These are phyloP conservation scores for Sapayoa aenigma DNA, from an alignment of 2,113 vertebrate species.

Conservation along the genomic window DNA sequence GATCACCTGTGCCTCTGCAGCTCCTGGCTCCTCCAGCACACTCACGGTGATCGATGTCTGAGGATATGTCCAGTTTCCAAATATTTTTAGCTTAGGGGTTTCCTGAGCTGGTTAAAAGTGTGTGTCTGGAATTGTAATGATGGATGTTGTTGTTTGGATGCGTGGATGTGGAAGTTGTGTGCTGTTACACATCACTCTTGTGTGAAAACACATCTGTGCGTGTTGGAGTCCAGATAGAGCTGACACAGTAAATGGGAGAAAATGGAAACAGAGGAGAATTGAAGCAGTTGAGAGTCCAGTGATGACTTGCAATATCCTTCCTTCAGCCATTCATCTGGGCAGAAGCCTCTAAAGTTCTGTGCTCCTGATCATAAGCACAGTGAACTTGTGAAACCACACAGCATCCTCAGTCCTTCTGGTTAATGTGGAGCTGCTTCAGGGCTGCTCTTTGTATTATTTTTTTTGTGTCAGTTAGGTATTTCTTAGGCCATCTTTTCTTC, in stretches of 20 bases:
- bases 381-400: neutral
- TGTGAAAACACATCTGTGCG: neutral
- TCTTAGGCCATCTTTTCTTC: constrained; percentile 57
- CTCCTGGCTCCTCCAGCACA: neutral
- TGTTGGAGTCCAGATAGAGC: neutral
- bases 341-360: neutral
- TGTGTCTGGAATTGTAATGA: neutral
- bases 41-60: neutral
- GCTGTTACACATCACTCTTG: neutral
- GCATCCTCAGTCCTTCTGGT: neutral
- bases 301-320: neutral
- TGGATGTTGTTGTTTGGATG: neutral
- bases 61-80: neutral
- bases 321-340: neutral
- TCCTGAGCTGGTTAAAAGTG: neutral
- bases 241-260: neutral
- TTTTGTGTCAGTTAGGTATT: constrained; percentile 36
- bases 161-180: neutral
- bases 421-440: neutral
- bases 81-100: neutral
- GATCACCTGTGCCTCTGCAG: neutral
- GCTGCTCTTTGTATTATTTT: neutral
- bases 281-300: neutral
- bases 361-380: neutral
- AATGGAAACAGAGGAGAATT: neutral